Evolutionary conservation across 2,113 vertebrate genomes (phyloP).

Genomic region (Penelope pileata): DNA sequence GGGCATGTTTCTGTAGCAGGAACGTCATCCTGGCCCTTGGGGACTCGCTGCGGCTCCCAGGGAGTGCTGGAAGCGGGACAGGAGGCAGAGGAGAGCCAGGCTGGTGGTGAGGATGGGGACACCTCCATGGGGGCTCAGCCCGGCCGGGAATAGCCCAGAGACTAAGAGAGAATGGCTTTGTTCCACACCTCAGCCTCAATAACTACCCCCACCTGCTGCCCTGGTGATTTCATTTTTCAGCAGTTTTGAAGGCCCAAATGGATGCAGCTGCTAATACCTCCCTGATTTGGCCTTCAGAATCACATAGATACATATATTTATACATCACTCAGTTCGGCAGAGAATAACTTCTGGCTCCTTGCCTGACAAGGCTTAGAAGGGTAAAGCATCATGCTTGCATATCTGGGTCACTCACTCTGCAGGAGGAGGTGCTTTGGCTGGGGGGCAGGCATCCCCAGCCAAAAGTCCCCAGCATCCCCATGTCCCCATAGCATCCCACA

Average conservation of each 20-base stretch:
- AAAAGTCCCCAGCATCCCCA: not conserved
- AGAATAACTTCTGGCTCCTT: slow-evolving; percentile 16
- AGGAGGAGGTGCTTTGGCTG: not conserved
- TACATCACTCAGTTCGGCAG: not conserved
- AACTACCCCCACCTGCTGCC: not conserved
- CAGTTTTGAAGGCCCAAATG: not conserved
- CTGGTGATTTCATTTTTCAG: not conserved
- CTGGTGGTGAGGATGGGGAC: not conserved
- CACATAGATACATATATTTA: not conserved
- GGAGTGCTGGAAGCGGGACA: not conserved
- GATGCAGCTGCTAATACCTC: not conserved
- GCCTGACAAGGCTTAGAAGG: not conserved
- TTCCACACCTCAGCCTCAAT: not conserved
- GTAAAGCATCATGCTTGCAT: not conserved
- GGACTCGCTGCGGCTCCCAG: not conserved
- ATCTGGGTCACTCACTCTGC: slow-evolving; percentile 10
- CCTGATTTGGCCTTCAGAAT: not conserved
- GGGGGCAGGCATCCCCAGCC: not conserved
- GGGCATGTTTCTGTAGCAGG: not conserved
- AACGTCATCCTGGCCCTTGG: not conserved
- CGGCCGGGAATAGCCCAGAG: not conserved
- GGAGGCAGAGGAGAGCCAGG: not conserved
- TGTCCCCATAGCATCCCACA: not conserved
- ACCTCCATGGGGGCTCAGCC: not conserved
- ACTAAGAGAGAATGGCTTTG: not conserved